Conservation (phyloP, 2,888 invertebrate genomes). For the Phoenoteleia sp. region DNA sequence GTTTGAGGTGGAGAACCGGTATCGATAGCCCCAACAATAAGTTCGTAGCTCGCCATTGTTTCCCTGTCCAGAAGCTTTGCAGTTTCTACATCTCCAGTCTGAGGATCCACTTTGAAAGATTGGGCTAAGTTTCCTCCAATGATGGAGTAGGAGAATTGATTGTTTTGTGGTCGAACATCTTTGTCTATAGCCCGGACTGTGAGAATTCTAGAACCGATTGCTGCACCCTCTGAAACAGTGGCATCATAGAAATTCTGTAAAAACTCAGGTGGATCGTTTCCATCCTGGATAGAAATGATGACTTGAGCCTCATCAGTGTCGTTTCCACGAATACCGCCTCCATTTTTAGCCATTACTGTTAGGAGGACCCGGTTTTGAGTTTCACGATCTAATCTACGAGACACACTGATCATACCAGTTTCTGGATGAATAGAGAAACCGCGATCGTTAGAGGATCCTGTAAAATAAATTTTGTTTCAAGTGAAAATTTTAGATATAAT, state of each 20-base stretch:
- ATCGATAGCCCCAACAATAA: constrained; percentile 95
- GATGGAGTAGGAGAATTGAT: constrained; percentile 96
- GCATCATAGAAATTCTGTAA: constrained; percentile 92
- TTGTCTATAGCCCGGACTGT: constrained; percentile 96
- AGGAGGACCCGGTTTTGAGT: constrained; percentile 96
- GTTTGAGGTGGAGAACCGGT: constrained; percentile 96
- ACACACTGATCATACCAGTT: constrained; percentile 94
- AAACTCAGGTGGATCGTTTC: constrained; percentile 98
- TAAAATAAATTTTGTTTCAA: not conserved
- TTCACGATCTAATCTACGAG: constrained; percentile 94
- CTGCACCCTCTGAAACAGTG: constrained; percentile 93
- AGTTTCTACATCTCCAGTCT: constrained; percentile 94
- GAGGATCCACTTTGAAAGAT: constrained; percentile 95
- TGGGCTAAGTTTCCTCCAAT: constrained; percentile 94
- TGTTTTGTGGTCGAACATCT: constrained; percentile 96
- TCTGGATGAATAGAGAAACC: constrained; percentile 95
- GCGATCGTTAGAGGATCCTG: constrained; percentile 93
- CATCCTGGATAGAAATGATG: constrained; percentile 97
- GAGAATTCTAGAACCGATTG: constrained; percentile 91
- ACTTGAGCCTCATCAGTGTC: constrained; percentile 98
- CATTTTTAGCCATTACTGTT: constrained; percentile 97
- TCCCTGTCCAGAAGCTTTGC: constrained; percentile 94
- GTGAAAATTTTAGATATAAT: too few relatives aligned
- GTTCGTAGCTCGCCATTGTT: constrained; percentile 90
- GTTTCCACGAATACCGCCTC: constrained; percentile 97